Conservation (phyloP, 2,888 invertebrate genomes). For the Diarsia mendica region DNA sequence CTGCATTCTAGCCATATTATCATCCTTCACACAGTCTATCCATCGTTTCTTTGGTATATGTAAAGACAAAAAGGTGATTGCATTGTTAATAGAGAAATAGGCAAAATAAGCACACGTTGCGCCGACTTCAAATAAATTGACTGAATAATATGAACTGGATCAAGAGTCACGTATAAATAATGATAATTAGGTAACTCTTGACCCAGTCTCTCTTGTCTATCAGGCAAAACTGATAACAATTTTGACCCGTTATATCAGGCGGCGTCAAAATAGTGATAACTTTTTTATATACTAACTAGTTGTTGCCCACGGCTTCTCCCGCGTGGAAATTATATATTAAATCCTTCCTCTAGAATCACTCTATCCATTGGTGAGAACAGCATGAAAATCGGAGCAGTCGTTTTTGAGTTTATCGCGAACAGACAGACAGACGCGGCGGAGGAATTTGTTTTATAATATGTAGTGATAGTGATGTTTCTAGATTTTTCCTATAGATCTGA, state of each 20-base stretch:
- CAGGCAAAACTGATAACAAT: neutral
- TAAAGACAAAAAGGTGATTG: neutral
- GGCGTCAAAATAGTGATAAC: neutral
- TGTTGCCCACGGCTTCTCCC: too few relatives aligned
- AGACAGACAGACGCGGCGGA: too few relatives aligned
- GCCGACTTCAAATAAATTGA: neutral
- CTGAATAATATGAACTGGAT: neutral
- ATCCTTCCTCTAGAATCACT: too few relatives aligned
- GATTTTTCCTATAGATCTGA: neutral
- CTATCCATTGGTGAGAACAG: too few relatives aligned
- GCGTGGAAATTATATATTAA: too few relatives aligned
- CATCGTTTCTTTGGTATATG: neutral
- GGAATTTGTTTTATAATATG: too few relatives aligned
- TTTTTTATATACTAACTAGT: neutral
- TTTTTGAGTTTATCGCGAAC: too few relatives aligned
- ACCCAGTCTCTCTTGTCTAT: neutral
- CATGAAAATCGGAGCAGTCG: too few relatives aligned
- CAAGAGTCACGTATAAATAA: neutral
- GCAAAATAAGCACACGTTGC: neutral
- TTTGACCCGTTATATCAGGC: neutral
- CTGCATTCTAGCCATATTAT: too few relatives aligned
- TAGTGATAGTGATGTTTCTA: too few relatives aligned
- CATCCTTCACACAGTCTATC: too few relatives aligned
- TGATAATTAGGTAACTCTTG: too few relatives aligned
- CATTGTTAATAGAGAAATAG: neutral